Conservation (phyloP, 2,888 invertebrate genomes). For the Lampropteryx suffumata region DNA sequence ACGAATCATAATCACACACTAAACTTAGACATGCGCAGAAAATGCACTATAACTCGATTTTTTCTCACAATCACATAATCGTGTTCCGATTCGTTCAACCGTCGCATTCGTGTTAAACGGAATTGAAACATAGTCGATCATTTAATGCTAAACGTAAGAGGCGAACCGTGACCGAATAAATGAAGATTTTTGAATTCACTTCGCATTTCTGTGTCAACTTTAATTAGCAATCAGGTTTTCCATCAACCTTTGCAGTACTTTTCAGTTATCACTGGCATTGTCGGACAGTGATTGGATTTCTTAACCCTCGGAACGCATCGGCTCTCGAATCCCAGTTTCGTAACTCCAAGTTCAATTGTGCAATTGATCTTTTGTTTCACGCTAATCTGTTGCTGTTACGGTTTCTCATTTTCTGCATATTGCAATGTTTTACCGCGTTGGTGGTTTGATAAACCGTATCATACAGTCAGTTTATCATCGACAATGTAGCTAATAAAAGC, state of each 20-base stretch:
- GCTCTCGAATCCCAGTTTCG: constrained; percentile 61
- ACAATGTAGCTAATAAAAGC: constrained; percentile 50
- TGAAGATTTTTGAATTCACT: constrained; percentile 77
- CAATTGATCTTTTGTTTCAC: constrained; percentile 43
- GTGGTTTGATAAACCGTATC: constrained; percentile 22
- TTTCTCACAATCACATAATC: constrained; percentile 81
- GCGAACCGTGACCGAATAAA: constrained; percentile 79
- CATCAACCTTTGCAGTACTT: constrained; percentile 69
- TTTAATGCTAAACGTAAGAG: constrained; percentile 79
- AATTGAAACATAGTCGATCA: constrained; percentile 82
- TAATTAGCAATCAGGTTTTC: constrained; percentile 80
- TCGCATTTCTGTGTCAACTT: constrained; percentile 80
- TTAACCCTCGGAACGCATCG: constrained; percentile 60
- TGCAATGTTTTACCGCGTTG: constrained; percentile 18
- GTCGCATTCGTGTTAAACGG: constrained; percentile 77
- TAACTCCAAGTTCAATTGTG: constrained; percentile 41
- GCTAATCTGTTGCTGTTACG: constrained; percentile 40
- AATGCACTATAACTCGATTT: constrained; percentile 66
- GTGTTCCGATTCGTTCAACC: constrained; percentile 79
- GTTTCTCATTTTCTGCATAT: constrained; percentile 25
- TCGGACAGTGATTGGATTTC: constrained; percentile 69
- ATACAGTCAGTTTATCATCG: constrained; percentile 22
- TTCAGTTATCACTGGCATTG: constrained; percentile 69
- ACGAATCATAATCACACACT: constrained; percentile 70
- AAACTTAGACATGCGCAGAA: constrained; percentile 61